Evolutionary conservation across 2,797 vertebrate genomes (phyloP), one percentile per base, ranked within the genome.

Genomic region (Phalloptychus januarius): DNA sequence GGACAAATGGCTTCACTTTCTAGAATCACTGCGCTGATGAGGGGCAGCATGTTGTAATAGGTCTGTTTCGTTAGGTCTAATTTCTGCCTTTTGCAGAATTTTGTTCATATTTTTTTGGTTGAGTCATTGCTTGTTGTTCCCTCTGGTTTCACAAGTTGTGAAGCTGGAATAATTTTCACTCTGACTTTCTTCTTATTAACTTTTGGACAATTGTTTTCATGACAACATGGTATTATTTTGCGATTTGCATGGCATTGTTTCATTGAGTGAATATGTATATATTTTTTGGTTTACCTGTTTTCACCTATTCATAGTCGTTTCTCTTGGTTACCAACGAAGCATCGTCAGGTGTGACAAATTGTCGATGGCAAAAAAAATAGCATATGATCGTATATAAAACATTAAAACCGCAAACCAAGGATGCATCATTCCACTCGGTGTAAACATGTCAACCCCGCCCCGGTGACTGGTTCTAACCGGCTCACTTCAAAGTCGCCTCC

Each of bases 401-500:
- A 31, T 31, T 61, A 7, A 61, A 61, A 61, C 56, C 5, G 2
- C 56, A 33, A 61, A 33, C 56, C 15, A 31, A 61, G 28, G 33
- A 33, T 33, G 28, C 13, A 61, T 6, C 2, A 6, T 61, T 15
- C 4, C 11, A 61, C 1, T 61, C 56, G 1, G 56, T 61, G 15
- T 31, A 61, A 61, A 11, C 56, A 61, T 13, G 33, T 61, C 28
- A 2, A 13, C 15, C 56, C 28, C 0, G 3, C 2, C 56, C 28
- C 28, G 13, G 12, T 58, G 28, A 58, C 56, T 58, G 28, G 56
- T 58, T 58, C 11, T 58, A 13, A 31, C 56, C 31, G 56, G n/a
- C 56, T 58, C 56, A 31, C 56, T 58, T 58, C 56, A 58, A 58
- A 58, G 56, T 58, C 56, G 16, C 56, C 56, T 33, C 58, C 58